phyloP scores from a whole-genome alignment of 2,113 vertebrate species.

The Heteronetta atricapilla region DNA sequence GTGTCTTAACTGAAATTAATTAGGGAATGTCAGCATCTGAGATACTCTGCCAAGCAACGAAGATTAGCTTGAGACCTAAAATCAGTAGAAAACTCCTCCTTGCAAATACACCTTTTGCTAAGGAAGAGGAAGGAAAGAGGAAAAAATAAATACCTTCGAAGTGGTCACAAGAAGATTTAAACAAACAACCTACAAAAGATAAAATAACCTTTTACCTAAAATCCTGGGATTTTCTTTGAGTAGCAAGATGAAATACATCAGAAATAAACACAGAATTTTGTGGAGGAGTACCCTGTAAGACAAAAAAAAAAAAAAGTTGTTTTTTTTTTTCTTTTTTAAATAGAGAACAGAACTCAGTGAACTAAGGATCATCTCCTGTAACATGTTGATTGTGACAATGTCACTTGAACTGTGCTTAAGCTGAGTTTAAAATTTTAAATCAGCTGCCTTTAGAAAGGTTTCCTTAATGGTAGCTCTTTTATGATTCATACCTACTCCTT shows the following conservation, averaged over 20 bases:
- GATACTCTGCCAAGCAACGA: not conserved
- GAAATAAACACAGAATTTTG: not conserved
- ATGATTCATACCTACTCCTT: slow-evolving; percentile 15
- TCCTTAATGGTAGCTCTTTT: not conserved
- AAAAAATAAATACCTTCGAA: not conserved
- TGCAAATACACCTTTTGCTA: not conserved
- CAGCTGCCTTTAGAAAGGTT: not conserved
- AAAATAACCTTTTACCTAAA: not conserved
- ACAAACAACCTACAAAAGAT: not conserved
- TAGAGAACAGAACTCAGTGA: not conserved
- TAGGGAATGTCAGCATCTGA: not conserved
- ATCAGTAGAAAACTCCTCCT: not conserved
- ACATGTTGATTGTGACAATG: not conserved
- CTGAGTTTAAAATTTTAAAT: not conserved
- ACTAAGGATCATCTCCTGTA: not conserved
- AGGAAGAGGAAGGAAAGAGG: not conserved
- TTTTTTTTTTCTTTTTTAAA: not conserved
- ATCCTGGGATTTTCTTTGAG: not conserved
- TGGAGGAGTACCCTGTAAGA: not conserved
- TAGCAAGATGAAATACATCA: not conserved
- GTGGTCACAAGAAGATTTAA: not conserved
- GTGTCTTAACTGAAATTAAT: not conserved
- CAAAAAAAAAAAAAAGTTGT: too few relatives aligned
- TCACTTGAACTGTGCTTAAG: not conserved
- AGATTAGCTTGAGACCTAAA: not conserved